A percentile compares a stretch with the other conserved stretches of the same genome.
These are phyloP conservation scores for Apus apus DNA, from an alignment of 2,113 vertebrate genomes.

Conservation along the genomic window DNA sequence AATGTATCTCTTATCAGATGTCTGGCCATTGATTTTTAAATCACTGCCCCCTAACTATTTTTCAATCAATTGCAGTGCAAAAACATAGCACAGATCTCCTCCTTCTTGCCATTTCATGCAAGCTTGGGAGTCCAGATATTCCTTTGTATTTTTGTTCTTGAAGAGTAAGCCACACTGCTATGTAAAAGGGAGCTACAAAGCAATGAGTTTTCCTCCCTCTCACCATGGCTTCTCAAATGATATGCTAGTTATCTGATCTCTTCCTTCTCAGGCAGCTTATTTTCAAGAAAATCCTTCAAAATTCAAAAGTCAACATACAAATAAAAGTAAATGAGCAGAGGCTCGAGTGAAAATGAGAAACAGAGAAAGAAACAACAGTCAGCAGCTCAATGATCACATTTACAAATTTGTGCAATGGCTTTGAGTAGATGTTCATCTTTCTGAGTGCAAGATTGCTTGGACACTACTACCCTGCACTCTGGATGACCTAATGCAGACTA, in stretches of 20 bases:
- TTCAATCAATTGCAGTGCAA: background rate
- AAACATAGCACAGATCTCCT: background rate
- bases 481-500: background rate
- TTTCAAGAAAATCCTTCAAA: background rate
- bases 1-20: background rate
- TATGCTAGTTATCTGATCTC: background rate
- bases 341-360: background rate
- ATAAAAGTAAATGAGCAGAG: background rate
- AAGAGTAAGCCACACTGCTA: background rate
- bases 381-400: background rate
- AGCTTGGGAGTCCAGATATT: slow-evolving; percentile 6
- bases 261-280: background rate
- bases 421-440: background rate
- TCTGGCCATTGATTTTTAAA: background rate
- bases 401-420: background rate
- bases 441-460: background rate
- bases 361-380: background rate
- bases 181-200: background rate
- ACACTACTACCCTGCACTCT: background rate
- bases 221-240: background rate
- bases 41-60: background rate
- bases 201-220: background rate
- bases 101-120: background rate
- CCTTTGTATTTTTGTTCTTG: background rate
- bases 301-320: background rate